These are phyloP conservation scores for Drosophila sulfurigaster DNA, from an alignment of 1,140 invertebrate genomes.

Conservation along the genomic window DNA sequence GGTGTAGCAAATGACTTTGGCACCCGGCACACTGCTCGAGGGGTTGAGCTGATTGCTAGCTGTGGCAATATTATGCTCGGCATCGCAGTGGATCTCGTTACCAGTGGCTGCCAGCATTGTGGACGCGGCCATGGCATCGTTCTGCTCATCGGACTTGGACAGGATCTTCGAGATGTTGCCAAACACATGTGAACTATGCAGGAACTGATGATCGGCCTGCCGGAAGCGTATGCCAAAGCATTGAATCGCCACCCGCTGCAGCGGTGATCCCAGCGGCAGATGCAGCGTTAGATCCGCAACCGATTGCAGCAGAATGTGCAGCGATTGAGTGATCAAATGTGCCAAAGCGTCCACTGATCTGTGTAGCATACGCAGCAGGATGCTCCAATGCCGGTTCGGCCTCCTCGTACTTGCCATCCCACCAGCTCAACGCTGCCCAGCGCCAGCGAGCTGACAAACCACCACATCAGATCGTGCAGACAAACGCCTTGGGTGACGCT, in stretches of 20 bases:
- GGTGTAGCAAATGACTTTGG: constrained; percentile 65
- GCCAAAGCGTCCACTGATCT: constrained; percentile 92
- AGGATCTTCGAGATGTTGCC: constrained; percentile 98
- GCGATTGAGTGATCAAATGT: constrained; percentile 91
- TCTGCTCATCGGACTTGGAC: constrained; percentile 94
- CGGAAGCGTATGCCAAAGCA: constrained; percentile 97
- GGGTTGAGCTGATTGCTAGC: constrained; percentile 32
- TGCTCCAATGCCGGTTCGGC: constrained; percentile 90
- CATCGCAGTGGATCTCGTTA: constrained; percentile 54
- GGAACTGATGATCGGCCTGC: constrained; percentile 94
- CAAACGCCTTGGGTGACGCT: constrained; percentile 95
- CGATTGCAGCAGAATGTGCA: constrained; percentile 95
- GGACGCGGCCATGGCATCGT: constrained; percentile 84
- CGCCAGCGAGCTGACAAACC: constrained; percentile 93
- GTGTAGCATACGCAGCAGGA: constrained; percentile 92
- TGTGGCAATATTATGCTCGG: constrained; percentile 61
- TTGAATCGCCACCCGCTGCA: constrained; percentile 96
- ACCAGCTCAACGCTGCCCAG: constrained; percentile 79
- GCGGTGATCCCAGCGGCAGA: constrained; percentile 93
- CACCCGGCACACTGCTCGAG: constrained; percentile 46
- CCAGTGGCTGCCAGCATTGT: constrained; percentile 36
- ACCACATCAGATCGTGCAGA: constrained; percentile 97
- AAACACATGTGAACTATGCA: constrained; percentile 97
- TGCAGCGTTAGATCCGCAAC: constrained; percentile 97
- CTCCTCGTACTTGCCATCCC: constrained; percentile 68